Evolutionary conservation across 2,113 vertebrate species (phyloP), one percentile per base, ranked within the genome.

Genomic region (Anhinga anhinga): DNA sequence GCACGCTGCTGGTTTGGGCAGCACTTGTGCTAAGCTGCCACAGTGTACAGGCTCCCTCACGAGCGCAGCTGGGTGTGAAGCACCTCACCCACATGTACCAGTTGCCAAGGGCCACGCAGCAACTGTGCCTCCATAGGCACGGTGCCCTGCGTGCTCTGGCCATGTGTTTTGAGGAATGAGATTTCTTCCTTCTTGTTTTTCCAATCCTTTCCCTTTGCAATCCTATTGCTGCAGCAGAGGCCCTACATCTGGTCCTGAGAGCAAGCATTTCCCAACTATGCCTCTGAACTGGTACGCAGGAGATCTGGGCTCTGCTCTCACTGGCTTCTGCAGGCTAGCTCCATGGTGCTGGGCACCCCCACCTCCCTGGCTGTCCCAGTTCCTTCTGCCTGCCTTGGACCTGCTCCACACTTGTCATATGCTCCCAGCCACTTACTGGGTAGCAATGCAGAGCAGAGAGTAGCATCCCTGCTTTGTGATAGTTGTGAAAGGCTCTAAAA

Each of bases 1-100:
- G 44, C 38, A 8, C 1, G 1, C 23, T 18, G 49, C 61, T 3
- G 4, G 18, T 66, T 85, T 71, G 87, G 85, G 80, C 63, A 86
- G 63, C 0, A 1, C 70, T 82, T 8, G 44, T 59, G 65, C 86
- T 13, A n/a, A 36, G 77, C 52, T 89, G 80, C 25, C 13, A 3
- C 3, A 0, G 1, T 2, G 56, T 36, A 34, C 5, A 9, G 65
- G 10, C 21, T 72, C 61, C 44, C 58, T 38, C 25, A 8, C 1
- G 4, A 63, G 49, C 65, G 13, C n/a, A 11, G 21, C 50, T 26
- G n/a, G 50, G 15, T 26, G 56, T 0, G 2, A 34, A 70, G 49
- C 15, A 5, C 53, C 11, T 40, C 17, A 18, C 15, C 14, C 25
- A 3, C 1, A 0, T 0, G 2, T 30, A 22, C 56, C 25, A 65